Percentiles rank a stretch among this genome's conserved stretches.
phyloP scores from a whole-genome alignment of 2,888 invertebrate genomes.

The Sycophila texana region DNA sequence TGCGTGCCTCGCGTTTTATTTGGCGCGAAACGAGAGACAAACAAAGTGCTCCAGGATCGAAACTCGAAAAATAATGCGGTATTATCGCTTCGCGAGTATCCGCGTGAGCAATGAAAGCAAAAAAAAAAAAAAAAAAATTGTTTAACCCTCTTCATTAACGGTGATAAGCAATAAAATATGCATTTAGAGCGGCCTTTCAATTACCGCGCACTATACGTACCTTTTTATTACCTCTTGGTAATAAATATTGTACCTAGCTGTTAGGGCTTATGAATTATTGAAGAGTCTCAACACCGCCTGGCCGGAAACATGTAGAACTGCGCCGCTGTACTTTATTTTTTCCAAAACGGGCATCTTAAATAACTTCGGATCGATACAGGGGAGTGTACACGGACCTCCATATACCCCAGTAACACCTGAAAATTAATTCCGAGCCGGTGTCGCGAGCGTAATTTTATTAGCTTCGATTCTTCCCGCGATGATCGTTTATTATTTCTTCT shows the following conservation, averaged over 20 bases:
- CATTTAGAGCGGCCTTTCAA: slow-evolving; percentile 29
- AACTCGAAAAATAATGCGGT: slow-evolving; percentile 20
- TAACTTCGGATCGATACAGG: slow-evolving; percentile 10
- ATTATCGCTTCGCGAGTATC: slow-evolving; percentile 1
- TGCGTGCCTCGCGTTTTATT: too few relatives aligned
- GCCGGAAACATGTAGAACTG: slow-evolving; percentile 37
- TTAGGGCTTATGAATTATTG: slow-evolving; percentile 48
- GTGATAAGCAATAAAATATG: slow-evolving; percentile 35
- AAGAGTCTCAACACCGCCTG: slow-evolving; percentile 9
- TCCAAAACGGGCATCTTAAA: slow-evolving; percentile 1
- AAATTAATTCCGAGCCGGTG: not conserved
- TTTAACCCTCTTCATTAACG: not conserved
- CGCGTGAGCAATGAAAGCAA: not conserved
- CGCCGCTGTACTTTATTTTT: slow-evolving; percentile 15
- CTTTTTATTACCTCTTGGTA: slow-evolving; percentile 26
- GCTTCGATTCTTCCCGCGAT: not conserved
- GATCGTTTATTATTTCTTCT: not conserved
- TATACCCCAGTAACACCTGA: not conserved
- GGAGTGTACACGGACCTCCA: not conserved
- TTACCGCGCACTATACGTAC: slow-evolving; percentile 6
- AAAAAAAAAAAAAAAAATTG: slow-evolving; percentile 3
- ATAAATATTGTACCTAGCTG: slow-evolving; percentile 40
- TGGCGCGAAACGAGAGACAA: too few relatives aligned
- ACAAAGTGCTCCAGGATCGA: not conserved
- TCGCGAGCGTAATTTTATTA: not conserved